These are phyloP conservation scores for Diabrotica virgifera DNA, from an alignment of 1,140 invertebrate species.

Conservation along the genomic window DNA sequence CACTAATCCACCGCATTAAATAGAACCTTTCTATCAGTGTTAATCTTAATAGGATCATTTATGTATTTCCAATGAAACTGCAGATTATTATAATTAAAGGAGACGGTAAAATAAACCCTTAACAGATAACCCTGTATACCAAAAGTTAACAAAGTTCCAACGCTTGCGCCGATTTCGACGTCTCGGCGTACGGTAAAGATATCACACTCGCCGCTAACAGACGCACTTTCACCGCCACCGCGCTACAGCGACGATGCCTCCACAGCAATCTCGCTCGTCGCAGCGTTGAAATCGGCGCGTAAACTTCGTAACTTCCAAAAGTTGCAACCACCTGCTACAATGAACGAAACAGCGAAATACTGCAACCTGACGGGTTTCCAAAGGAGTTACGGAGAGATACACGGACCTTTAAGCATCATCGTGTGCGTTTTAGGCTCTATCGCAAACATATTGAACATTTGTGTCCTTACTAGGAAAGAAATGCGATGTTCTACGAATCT, in stretches of 20 bases:
- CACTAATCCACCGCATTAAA: no score
- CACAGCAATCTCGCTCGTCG: not conserved
- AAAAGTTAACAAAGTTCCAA: not conserved
- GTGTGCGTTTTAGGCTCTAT: constrained; percentile 92
- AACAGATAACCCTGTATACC: no score
- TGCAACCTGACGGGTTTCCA: constrained; percentile 49
- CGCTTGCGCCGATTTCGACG: not conserved
- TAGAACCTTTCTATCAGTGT: no score
- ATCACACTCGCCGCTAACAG: not conserved
- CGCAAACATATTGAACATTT: constrained; percentile 91
- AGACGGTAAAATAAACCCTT: no score
- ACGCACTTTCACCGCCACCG: not conserved
- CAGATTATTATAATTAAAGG: no score
- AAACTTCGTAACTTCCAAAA: not conserved
- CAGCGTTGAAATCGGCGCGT: not conserved
- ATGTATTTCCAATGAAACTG: no score
- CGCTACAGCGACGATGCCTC: not conserved
- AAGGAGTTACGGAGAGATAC: constrained; percentile 55
- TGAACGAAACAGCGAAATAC: constrained; percentile 26
- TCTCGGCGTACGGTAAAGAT: not conserved
- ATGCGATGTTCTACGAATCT: constrained; percentile 86
- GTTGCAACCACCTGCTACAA: not conserved
- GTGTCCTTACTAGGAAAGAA: constrained; percentile 84
- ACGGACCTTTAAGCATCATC: constrained; percentile 71
- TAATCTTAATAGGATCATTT: no score